Base-by-base conservation (phyloP, 2,888 invertebrate genomes). In the Cheilosia vulpina region DNA sequence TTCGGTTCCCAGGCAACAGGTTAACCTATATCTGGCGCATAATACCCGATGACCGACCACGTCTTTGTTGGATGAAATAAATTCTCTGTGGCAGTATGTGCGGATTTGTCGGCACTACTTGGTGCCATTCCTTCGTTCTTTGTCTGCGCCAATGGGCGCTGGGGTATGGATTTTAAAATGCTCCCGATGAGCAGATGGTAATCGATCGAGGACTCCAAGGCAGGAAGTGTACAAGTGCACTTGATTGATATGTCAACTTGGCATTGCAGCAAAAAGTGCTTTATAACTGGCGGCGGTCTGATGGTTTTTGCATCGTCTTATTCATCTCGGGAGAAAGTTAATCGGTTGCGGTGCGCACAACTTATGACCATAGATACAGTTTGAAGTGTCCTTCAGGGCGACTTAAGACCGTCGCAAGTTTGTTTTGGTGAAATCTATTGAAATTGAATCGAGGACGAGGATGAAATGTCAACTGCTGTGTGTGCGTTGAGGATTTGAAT, bases 191-290 rank as follows among this genome's bases (percentile, higher is more conserved):
- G 85, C 85, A 85, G 80, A 85, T 85, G 85, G 85, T 72, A 50
- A 85, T 85, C 80, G 66, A 62, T 52, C 19, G 31, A 78, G 52
- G 50, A 80, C 52, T 71, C 62, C 43, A 57, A 53, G 55, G 50
- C 79, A 75, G 75, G 80, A 72, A 76, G 68, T 66, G 75, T 34
- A 77, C 78, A 77, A 85, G 72, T 81, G 62, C 85, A 57, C 81
- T 81, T 85, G 85, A 85, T 85, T 85, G 81, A 85, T 85, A 81
- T 77, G 85, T 85, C 80, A 81, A 84, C 75, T 75, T 57, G 52
- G 21, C 13, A 52, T 71, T 47, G 21, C 21, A 69, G 63, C 52
- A 69, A 65, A 75, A 62, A 76, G 71, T 72, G 62, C 65, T 82
- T 66, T 65, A 41, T 72, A 77, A 13, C 66, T 72, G 38, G 57